Percentiles rank a stretch among this genome's conserved stretches.
Evolutionary conservation across 2,888 invertebrate genomes (phyloP).

Genomic region (Netelia melanura): DNA sequence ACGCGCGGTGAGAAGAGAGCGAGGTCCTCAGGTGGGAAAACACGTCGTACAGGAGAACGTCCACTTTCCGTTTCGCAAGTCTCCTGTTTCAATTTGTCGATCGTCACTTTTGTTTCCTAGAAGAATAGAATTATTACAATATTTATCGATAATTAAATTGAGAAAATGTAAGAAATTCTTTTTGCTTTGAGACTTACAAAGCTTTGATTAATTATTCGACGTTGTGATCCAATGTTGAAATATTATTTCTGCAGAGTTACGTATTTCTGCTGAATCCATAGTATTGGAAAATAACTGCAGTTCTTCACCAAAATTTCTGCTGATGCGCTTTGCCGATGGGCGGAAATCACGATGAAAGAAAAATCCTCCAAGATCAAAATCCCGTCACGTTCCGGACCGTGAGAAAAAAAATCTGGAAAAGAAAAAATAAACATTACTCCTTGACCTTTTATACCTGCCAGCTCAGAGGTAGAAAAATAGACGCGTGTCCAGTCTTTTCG

Average conservation of each 20-base stretch:
- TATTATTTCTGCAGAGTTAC: no score
- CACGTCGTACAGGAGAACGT: slow-evolving; percentile 15
- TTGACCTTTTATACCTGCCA: slow-evolving; percentile 28
- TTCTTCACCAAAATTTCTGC: slow-evolving; percentile 7
- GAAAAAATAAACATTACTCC: slow-evolving; percentile 32
- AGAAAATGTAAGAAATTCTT: no score
- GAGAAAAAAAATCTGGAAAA: neutral
- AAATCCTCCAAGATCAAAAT: slow-evolving; percentile 58
- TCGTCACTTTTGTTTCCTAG: slow-evolving; percentile 41
- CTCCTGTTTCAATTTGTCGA: slow-evolving; percentile 19
- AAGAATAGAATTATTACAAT: neutral
- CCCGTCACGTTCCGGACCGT: slow-evolving; percentile 24
- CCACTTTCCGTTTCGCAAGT: slow-evolving; percentile 50
- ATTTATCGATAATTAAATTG: neutral
- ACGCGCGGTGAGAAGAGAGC: neutral
- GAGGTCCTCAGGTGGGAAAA: slow-evolving; percentile 24
- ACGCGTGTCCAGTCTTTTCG: slow-evolving; percentile 6
- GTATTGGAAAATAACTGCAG: slow-evolving; percentile 1
- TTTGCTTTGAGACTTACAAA: no score
- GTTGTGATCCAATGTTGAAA: no score
- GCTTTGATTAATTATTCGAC: no score
- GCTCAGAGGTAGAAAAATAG: neutral
- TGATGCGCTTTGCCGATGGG: slow-evolving; percentile 27
- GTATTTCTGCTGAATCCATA: neutral
- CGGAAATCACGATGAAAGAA: slow-evolving; percentile 63